These are phyloP conservation scores for Zoanthus sociatus DNA, from an alignment of 92 coral and sea anemone genomes.

Conservation along the genomic window DNA sequence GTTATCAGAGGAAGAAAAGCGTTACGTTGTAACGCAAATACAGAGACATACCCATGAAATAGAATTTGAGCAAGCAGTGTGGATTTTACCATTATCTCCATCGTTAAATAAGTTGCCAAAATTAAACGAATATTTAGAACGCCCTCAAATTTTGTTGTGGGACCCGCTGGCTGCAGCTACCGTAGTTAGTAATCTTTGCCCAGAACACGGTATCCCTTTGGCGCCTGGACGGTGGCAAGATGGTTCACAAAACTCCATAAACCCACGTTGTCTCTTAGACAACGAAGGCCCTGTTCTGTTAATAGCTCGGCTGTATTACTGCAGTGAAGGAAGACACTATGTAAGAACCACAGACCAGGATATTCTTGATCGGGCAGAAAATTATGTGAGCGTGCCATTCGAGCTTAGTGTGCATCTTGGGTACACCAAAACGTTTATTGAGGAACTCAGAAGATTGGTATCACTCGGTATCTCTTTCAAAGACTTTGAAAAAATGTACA, in stretches of 20 bases:
- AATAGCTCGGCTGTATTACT: background rate
- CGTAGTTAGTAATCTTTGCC: background rate
- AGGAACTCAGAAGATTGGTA: background rate
- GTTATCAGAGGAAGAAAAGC: no score
- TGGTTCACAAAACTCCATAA: background rate
- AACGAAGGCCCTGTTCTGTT: background rate
- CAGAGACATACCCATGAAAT: no score
- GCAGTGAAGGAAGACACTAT: background rate
- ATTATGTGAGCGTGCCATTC: background rate
- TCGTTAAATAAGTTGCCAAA: no score
- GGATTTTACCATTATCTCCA: no score
- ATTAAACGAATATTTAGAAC: no score
- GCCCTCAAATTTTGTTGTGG: background rate
- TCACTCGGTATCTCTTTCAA: background rate
- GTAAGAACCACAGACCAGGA: background rate
- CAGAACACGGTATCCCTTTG: background rate
- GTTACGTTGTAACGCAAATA: no score
- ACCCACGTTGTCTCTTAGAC: background rate
- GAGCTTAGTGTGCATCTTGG: background rate
- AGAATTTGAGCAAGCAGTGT: no score
- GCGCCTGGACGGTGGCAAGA: background rate
- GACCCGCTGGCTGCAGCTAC: background rate
- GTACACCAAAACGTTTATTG: background rate
- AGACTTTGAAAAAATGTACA: background rate
- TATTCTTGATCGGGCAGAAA: no score